A percentile compares a stretch with the other conserved stretches of the same genome.
phyloP scores from a whole-genome alignment of 2,113 vertebrate species.

The Morphnarchus princeps region DNA sequence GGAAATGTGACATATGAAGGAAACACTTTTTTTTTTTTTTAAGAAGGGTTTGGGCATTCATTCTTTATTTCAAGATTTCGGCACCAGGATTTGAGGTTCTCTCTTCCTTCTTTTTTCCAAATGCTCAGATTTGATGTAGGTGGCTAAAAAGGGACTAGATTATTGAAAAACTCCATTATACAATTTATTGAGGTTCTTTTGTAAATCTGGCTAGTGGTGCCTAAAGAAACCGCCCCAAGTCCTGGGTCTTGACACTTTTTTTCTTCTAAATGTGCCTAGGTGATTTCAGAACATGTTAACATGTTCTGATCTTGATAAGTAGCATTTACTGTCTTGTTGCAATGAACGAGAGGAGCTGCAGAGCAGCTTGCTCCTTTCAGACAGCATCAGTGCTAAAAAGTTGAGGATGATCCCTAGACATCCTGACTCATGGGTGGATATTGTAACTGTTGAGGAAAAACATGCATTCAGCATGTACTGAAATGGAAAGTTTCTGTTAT shows the following conservation, averaged over 20 bases:
- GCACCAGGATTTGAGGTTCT: background rate
- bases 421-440: background rate
- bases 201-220: background rate
- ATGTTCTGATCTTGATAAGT: background rate
- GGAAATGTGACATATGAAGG: slow-evolving; percentile 28
- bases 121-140: background rate
- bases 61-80: slow-evolving; percentile 9
- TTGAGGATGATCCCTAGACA: background rate
- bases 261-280: background rate
- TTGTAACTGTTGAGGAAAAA: background rate
- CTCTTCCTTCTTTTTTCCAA: background rate
- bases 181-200: background rate
- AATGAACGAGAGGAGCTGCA: background rate
- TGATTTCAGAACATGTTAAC: background rate
- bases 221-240: background rate
- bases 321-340: background rate
- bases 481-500: background rate
- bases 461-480: background rate
- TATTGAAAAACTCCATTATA: background rate
- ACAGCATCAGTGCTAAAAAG: background rate
- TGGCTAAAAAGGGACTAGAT: background rate
- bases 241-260: background rate
- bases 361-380: background rate
- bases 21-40: background rate
- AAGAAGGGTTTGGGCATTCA: background rate